phyloP scores from a whole-genome alignment of 2,113 vertebrate species.

The Protobothrops mucrosquamatus region DNA sequence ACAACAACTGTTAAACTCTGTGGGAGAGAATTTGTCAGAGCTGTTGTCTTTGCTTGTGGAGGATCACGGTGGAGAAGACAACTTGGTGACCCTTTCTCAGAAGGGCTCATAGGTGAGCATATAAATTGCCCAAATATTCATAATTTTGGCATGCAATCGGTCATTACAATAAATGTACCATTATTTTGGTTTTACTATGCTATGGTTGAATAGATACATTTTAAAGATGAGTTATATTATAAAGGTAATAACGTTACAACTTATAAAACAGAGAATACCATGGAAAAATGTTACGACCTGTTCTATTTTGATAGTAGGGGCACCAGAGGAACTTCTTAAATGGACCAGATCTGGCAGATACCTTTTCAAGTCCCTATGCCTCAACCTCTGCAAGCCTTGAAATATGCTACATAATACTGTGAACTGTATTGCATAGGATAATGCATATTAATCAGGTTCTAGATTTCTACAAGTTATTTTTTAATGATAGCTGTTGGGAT shows the following conservation, averaged over 20 bases:
- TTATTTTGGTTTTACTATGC: background rate
- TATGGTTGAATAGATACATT: background rate
- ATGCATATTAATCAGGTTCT: background rate
- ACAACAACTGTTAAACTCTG: slow-evolving; percentile 74
- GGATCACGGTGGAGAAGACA: slow-evolving; percentile 82
- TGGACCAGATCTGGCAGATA: background rate
- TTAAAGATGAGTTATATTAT: background rate
- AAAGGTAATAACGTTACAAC: background rate
- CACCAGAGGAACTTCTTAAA: background rate
- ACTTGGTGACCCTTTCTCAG: background rate
- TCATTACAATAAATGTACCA: background rate
- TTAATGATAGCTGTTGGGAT: fast-evolving
- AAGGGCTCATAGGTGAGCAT: slow-evolving; percentile 62
- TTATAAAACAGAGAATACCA: background rate
- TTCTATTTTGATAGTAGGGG: background rate
- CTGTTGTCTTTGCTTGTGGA: slow-evolving; percentile 82
- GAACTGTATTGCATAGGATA: background rate
- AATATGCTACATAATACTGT: background rate
- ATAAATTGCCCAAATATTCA: background rate
- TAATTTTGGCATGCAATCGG: background rate
- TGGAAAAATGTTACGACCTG: background rate
- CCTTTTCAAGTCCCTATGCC: background rate
- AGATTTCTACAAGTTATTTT: background rate
- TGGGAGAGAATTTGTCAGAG: slow-evolving; percentile 76
- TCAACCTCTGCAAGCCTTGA: background rate